Evolutionary conservation across 2,113 vertebrate genomes (phyloP).

Genomic region (Ploceus nigricollis): DNA sequence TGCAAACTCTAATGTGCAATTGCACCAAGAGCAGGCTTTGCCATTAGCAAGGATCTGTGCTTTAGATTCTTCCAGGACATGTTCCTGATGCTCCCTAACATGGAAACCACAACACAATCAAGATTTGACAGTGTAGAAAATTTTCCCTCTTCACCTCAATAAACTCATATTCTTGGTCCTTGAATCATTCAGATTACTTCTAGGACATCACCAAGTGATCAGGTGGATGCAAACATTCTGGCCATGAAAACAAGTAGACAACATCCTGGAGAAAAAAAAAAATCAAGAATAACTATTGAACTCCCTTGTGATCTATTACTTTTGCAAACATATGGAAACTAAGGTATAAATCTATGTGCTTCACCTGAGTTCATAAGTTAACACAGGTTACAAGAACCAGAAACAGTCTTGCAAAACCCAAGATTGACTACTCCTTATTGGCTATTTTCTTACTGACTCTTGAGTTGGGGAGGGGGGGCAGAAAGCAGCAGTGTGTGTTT

Average conservation of each 20-base stretch:
- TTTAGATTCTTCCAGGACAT: neutral
- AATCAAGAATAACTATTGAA: neutral
- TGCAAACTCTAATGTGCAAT: neutral
- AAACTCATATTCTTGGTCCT: neutral
- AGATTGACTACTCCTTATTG: neutral
- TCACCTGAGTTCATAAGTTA: neutral
- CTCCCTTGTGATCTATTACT: neutral
- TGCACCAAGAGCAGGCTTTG: neutral
- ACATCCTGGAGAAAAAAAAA: neutral
- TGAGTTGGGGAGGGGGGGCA: neutral
- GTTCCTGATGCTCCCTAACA: neutral
- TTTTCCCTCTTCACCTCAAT: neutral
- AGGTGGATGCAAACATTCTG: neutral
- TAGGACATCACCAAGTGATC: neutral
- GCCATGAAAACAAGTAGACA: neutral
- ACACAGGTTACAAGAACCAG: neutral
- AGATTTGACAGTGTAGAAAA: neutral
- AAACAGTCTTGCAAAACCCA: neutral
- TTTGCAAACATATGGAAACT: neutral
- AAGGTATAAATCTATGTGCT: neutral
- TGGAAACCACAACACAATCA: neutral
- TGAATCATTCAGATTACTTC: neutral
- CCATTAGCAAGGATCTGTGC: neutral
- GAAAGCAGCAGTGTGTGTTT: neutral
- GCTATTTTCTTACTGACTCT: neutral